Percentiles rank a stretch among this genome's conserved stretches.
phyloP scores from a whole-genome alignment of 2,888 invertebrate species.

The Lepidochitona cinerea region DNA sequence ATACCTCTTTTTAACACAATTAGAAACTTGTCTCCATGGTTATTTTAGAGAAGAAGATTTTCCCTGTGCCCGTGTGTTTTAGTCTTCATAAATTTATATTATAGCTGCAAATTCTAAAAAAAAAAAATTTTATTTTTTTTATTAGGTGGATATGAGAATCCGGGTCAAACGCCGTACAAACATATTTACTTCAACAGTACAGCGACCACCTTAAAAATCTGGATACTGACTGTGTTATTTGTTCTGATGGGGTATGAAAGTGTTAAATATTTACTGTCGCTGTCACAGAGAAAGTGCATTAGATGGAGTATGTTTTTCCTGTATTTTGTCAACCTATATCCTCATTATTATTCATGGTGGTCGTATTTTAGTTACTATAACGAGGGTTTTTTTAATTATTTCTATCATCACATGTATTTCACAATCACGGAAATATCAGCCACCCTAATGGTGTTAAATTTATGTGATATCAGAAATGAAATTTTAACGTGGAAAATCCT shows the following conservation, averaged over 20 bases:
- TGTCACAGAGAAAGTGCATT: slow-evolving; percentile 41
- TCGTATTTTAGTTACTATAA: slow-evolving; percentile 68
- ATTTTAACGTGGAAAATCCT: slow-evolving; percentile 65
- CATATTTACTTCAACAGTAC: slow-evolving; percentile 69
- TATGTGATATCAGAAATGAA: slow-evolving; percentile 52
- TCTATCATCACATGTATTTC: slow-evolving; percentile 66
- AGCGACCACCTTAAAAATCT: slow-evolving; percentile 58
- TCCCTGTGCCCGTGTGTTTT: too few species aligned
- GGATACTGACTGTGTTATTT: slow-evolving; percentile 61
- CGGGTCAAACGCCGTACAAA: slow-evolving; percentile 63
- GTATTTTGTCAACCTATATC: slow-evolving; percentile 62
- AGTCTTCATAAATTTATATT: too few species aligned
- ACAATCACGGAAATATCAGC: slow-evolving; percentile 63
- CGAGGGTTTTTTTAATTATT: slow-evolving; percentile 66
- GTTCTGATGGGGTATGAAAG: slow-evolving; percentile 63
- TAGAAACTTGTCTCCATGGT: too few species aligned
- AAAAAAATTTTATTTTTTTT: too few species aligned
- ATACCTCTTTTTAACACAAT: too few species aligned
- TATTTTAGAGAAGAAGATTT: too few species aligned
- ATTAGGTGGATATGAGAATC: slow-evolving; percentile 65
- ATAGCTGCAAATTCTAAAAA: too few species aligned
- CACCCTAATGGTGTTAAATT: slow-evolving; percentile 60
- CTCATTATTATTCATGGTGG: slow-evolving; percentile 70
- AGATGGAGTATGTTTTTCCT: slow-evolving; percentile 58
- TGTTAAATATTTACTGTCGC: slow-evolving; percentile 54